These are phyloP conservation scores for Plebejus anna DNA, from an alignment of 2,888 invertebrate genomes.

Conservation along the genomic window DNA sequence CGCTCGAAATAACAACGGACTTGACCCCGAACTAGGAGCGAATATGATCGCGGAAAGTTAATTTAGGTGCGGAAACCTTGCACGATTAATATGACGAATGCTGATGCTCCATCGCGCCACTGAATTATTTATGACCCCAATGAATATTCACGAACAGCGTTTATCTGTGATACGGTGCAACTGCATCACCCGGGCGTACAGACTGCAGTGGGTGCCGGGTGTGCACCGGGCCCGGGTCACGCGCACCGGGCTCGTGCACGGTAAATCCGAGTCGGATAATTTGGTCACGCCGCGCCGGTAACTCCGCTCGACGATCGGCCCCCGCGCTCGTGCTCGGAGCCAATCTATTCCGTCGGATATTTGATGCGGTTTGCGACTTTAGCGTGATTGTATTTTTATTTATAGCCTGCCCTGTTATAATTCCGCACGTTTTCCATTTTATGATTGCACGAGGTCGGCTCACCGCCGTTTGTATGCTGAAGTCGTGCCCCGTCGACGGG, in stretches of 20 bases:
- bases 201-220: neutral
- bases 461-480: neutral
- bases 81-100: neutral
- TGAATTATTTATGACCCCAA: neutral
- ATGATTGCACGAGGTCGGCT: neutral
- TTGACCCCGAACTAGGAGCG: neutral
- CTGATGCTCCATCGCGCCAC: neutral
- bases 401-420: neutral
- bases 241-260: neutral
- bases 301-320: neutral
- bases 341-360: conserved; percentile 5
- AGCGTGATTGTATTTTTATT: conserved; percentile 17
- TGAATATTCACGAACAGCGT: neutral
- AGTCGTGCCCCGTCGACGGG: neutral
- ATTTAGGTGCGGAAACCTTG: neutral
- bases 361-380: conserved; percentile 6
- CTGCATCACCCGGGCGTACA: neutral
- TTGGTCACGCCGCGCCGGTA: neutral
- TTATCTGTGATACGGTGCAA: neutral
- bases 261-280: neutral
- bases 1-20: neutral
- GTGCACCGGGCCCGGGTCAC: neutral
- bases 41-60: neutral
- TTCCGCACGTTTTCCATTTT: neutral
- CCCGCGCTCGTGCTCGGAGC: neutral